Conservation (phyloP, 2,888 invertebrate species). For the Operophtera brumata region DNA sequence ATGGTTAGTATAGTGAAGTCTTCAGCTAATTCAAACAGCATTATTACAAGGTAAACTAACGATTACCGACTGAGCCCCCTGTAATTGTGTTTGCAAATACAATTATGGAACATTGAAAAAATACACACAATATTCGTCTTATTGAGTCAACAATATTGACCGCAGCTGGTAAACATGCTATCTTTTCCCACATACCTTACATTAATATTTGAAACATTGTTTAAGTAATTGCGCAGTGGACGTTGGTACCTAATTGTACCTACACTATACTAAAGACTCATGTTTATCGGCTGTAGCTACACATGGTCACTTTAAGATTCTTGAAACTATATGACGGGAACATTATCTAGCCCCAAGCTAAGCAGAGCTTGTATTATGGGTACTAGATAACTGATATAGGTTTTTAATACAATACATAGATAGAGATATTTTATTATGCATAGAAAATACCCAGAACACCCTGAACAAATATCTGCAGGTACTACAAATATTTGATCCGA, state of each 20-base stretch:
- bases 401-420: no score
- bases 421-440: no score
- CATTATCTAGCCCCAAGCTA: no score
- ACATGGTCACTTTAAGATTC: not conserved
- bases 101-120: slow-evolving; percentile 69
- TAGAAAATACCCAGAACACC: no score
- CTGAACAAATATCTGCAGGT: no score
- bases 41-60: slow-evolving; percentile 26
- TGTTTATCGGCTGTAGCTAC: not conserved
- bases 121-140: slow-evolving; percentile 36
- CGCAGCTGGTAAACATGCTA: slow-evolving; percentile 71
- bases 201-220: slow-evolving; percentile 72
- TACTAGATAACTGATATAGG: no score
- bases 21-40: slow-evolving; percentile 16
- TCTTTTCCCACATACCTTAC: slow-evolving; percentile 71
- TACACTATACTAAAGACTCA: slow-evolving; percentile 36
- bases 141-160: slow-evolving; percentile 47
- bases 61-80: slow-evolving; percentile 43
- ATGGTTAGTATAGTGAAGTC: not conserved
- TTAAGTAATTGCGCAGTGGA: slow-evolving; percentile 69
- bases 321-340: not conserved
- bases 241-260: slow-evolving; percentile 50
- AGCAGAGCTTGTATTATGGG: no score
- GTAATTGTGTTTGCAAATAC: slow-evolving; percentile 60
- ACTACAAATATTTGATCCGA: no score